These are phyloP conservation scores for Lydus trimaculatus DNA, from an alignment of 2,888 invertebrate species.

Conservation along the genomic window DNA sequence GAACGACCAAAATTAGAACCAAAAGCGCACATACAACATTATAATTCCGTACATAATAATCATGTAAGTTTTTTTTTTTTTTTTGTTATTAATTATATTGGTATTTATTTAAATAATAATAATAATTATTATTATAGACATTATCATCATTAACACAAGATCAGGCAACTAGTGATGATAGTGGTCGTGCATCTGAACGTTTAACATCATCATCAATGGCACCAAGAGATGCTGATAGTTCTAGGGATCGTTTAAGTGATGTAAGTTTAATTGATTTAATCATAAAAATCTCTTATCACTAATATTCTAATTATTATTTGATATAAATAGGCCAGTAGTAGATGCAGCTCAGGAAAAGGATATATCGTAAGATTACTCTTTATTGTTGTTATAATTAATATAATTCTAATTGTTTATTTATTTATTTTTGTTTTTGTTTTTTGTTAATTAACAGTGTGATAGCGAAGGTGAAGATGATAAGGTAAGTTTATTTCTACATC, in stretches of 20 bases:
- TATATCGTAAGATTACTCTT: conserved; percentile 84
- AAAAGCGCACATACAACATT: conserved; percentile 66
- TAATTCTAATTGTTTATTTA: too few relatives aligned
- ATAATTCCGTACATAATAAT: conserved; percentile 61
- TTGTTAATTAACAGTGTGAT: conserved; percentile 84
- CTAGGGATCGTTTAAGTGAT: conserved; percentile 85
- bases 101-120: conserved; percentile 22
- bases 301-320: conserved; percentile 62
- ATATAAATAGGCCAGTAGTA: conserved; percentile 80
- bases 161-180: conserved; percentile 86
- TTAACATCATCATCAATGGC: conserved; percentile 79
- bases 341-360: conserved; percentile 92
- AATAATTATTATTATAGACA: conserved; percentile 69
- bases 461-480: conserved; percentile 92
- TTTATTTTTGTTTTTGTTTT: conserved; percentile 52
- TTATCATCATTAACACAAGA: conserved; percentile 74
- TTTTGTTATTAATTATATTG: neutral
- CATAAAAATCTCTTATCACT: conserved; percentile 47
- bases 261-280: too few relatives aligned
- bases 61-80: conserved; percentile 53
- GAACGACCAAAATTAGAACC: conserved; percentile 68
- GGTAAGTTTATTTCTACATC: conserved; percentile 65
- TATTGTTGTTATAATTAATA: conserved; percentile 49
- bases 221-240: conserved; percentile 81
- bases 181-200: conserved; percentile 82